phyloP scores from a whole-genome alignment of 2,113 vertebrate species.

The Opisthocomus hoazin region DNA sequence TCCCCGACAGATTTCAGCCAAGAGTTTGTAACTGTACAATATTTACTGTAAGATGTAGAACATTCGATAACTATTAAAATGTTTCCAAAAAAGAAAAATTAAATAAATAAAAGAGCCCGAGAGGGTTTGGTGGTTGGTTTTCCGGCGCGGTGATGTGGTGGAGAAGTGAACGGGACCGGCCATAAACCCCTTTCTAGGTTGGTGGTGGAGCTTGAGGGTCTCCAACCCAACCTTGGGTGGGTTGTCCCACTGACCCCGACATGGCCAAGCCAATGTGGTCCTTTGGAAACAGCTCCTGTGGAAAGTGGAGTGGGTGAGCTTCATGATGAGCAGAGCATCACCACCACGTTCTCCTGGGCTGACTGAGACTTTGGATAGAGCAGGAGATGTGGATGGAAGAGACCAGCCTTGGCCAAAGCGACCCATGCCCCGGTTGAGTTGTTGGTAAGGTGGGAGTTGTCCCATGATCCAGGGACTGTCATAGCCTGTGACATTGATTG shows the following conservation, averaged over 20 bases:
- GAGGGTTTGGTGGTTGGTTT: background rate
- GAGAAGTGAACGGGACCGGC: background rate
- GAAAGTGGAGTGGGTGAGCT: background rate
- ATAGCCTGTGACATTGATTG: rapidly evolving
- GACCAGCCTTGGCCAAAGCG: background rate
- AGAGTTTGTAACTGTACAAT: conserved; percentile 98
- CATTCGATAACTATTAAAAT: conserved; percentile 98
- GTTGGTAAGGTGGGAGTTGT: background rate
- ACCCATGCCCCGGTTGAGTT: background rate
- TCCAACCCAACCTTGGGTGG: background rate
- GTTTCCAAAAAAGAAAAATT: conserved; percentile 85
- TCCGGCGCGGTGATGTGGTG: background rate
- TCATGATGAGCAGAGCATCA: background rate
- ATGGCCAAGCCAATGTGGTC: rapidly evolving
- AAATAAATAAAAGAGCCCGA: conserved; percentile 30
- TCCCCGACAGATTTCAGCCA: conserved; percentile 95
- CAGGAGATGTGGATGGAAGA: background rate
- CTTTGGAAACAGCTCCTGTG: background rate
- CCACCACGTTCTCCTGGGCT: background rate
- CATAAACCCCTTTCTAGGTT: background rate
- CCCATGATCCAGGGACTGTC: rapidly evolving
- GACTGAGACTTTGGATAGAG: background rate
- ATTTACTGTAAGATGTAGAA: conserved; percentile 99
- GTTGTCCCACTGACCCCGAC: background rate
- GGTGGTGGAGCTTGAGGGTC: background rate